Conservation (phyloP, 2,113 vertebrate genomes). For the Perca schrenkii region DNA sequence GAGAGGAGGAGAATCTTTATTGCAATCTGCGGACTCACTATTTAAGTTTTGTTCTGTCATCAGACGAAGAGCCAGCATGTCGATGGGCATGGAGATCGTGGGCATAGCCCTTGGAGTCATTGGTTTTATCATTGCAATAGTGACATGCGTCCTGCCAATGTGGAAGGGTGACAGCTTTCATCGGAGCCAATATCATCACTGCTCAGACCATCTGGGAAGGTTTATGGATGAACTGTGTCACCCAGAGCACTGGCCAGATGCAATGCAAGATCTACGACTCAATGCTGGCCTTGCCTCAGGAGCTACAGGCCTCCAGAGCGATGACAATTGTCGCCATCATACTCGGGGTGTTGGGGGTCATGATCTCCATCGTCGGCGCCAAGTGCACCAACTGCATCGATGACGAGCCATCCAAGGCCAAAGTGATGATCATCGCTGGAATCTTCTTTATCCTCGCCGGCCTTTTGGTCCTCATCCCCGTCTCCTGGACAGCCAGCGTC, state of each 20-base stretch:
- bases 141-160: conserved; percentile 85
- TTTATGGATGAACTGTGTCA: conserved; percentile 87
- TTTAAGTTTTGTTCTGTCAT: not conserved
- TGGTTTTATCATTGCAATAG: conserved; percentile 81
- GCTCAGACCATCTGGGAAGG: conserved; percentile 85
- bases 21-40: not conserved
- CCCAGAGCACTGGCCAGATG: conserved; percentile 88
- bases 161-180: conserved; percentile 84
- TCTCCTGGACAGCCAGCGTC: conserved; percentile 80
- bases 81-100: conserved; percentile 85
- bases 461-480: conserved; percentile 82
- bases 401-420: conserved; percentile 80
- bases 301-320: conserved; percentile 85
- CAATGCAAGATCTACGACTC: conserved; percentile 88
- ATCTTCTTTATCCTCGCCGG: conserved; percentile 80
- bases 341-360: conserved; percentile 77
- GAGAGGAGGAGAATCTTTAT: not conserved
- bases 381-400: conserved; percentile 88
- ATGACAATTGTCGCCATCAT: conserved; percentile 83
- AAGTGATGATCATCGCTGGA: conserved; percentile 85
- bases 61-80: conserved; percentile 72
- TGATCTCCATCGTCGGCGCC: conserved; percentile 85
- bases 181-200: conserved; percentile 86
- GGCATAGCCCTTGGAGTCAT: conserved; percentile 83
- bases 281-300: conserved; percentile 78